A percentile compares a stretch with the other conserved stretches of the same genome.
phyloP scores from a whole-genome alignment of 2,797 vertebrate genomes.

The Smutsia gigantea region DNA sequence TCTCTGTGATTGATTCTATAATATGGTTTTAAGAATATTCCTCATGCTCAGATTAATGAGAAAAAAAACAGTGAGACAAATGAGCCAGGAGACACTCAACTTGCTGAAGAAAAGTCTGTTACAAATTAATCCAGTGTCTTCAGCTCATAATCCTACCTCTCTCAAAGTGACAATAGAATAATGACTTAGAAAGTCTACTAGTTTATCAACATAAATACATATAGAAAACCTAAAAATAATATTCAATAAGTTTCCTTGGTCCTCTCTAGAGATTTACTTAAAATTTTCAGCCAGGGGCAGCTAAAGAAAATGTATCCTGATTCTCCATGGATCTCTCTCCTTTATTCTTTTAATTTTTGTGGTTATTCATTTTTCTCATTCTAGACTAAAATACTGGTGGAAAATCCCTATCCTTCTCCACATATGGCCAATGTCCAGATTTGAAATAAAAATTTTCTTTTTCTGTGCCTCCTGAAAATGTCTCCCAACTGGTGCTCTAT shows the following conservation, averaged over 20 bases:
- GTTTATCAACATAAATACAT: slow-evolving; percentile 19
- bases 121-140: slow-evolving; percentile 17
- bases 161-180: neutral
- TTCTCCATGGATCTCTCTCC: neutral
- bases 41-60: slow-evolving; percentile 17
- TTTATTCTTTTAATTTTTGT: slow-evolving; percentile 11
- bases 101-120: neutral
- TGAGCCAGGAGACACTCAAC: neutral
- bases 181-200: neutral
- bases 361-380: neutral
- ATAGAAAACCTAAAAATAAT: neutral
- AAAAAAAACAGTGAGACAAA: slow-evolving; percentile 10
- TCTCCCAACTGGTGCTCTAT: neutral
- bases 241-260: neutral
- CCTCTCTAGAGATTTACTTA: neutral
- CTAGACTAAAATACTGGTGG: neutral
- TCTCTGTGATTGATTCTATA: slow-evolving; percentile 29
- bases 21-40: slow-evolving; percentile 21
- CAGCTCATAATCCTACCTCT: neutral
- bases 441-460: neutral
- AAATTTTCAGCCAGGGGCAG: neutral
- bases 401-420: neutral
- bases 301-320: neutral
- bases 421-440: neutral
- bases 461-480: neutral